A percentile compares a stretch with the other conserved stretches of the same genome.
These are phyloP conservation scores for Pipa parva DNA, from an alignment of 2,113 vertebrate species.

Conservation along the genomic window DNA sequence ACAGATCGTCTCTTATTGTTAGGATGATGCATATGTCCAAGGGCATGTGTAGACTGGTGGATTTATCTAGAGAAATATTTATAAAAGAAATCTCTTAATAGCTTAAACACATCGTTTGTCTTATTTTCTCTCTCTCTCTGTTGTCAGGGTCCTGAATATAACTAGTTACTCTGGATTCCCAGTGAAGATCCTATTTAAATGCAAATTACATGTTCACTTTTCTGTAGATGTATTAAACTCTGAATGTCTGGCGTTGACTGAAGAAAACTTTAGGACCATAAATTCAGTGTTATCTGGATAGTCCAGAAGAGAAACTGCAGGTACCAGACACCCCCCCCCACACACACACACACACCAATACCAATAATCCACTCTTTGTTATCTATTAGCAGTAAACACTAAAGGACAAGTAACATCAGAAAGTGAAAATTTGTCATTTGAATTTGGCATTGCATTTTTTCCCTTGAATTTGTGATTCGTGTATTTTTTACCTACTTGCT, in stretches of 20 bases:
- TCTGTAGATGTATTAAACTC: constrained; percentile 24
- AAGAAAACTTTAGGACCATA: constrained; percentile 20
- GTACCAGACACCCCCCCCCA: too few species aligned
- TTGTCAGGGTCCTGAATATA: constrained; percentile 6
- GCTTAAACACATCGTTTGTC: neutral
- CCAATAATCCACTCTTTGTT: too few species aligned
- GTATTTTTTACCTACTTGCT: too few species aligned
- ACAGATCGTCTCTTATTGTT: too few species aligned
- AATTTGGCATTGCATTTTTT: too few species aligned
- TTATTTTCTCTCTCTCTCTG: constrained; percentile 15
- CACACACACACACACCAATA: too few species aligned
- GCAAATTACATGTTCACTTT: constrained; percentile 29
- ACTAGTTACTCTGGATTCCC: constrained; percentile 27
- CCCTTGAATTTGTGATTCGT: too few species aligned
- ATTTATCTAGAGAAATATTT: constrained; percentile 2
- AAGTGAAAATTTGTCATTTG: too few species aligned
- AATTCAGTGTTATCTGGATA: constrained; percentile 21
- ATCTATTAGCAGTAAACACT: too few species aligned
- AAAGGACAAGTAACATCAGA: too few species aligned
- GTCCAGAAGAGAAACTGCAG: neutral
- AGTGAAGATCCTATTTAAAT: constrained; percentile 37
- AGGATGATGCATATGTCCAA: too few species aligned
- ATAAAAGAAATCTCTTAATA: constrained; percentile 7
- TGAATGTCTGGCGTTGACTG: neutral
- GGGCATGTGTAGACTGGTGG: too few species aligned